Base-by-base conservation (phyloP, 1,140 invertebrate genomes). In the Brachionus rubens region DNA sequence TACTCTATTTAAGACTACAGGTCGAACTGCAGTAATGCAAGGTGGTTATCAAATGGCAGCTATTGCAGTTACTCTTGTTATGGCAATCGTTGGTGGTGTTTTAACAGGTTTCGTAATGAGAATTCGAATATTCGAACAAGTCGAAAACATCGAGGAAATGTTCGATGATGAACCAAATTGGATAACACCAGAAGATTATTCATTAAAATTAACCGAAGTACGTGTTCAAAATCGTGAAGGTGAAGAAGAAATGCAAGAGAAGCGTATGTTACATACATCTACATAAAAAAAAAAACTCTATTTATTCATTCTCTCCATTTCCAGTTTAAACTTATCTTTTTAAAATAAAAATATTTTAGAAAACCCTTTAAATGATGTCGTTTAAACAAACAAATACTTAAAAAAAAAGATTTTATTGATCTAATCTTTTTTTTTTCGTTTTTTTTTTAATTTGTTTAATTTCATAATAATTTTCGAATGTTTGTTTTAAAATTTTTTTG, bases 41-140 rank as follows among this genome's bases (percentile, higher is more conserved):
- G 92, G 91, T 1, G 87, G 86, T 6, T 91, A 89, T 85, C 92
- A 95, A 86, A 83, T 92, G 48, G 82, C 90, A 4, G 89, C 90
- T 1, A 85, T 94, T 6, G 84, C 83, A 3, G 81, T 91, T 4
- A 93, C 92, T 0, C 56, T 94, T 0, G 82, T 82, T 7, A 85
- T 92, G 28, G 89, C 91, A 46, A 85, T 92, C 36, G 85, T 89
- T 67, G 89, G 90, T n/a, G 93, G 92, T 52, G 80, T 89, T 77
- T 77, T 92, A 70, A 91, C 92, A 83, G 93, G 93, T 93, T 84
- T 82, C 28, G 68, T 52, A n/a, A 59, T 67, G 43, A 47, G 41
- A 36, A 12, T 76, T 7, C 56, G 40, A 36, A 65, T 59, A 1
- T 30, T 76, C 16, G 54, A 40, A 50, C 40, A 76, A 76, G 28